Base-by-base conservation (phyloP, 2,113 vertebrate species). In the Ochotona princeps region DNA sequence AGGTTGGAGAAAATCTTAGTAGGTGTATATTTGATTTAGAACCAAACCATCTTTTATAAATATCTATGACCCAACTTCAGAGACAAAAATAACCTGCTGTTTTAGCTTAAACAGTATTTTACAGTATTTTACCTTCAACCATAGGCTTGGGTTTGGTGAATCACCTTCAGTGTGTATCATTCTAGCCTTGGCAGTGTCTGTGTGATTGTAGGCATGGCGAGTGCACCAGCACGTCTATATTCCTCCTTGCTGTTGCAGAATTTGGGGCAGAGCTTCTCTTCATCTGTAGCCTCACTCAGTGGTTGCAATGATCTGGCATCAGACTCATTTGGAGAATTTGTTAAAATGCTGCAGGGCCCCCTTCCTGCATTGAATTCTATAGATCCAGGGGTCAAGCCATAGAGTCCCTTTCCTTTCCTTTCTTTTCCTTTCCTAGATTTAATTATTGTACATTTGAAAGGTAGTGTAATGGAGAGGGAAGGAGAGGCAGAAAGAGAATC, bases 11-110 rank as follows among this genome's bases (percentile, higher is more conserved):
- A 92, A 74, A 87, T 75, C 9, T 72, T 91, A 81, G 81, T 66
- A 47, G 90, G 28, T 76, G 38, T 81, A n/a, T 51, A 66, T 79
- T 83, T 83, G n/a, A 75, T 32, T 95, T 88, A 81, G 73, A 87
- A 69, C 26, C 20, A 65, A 83, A 54, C 18, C 26, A 47, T 60
- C 30, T 89, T 92, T 72, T 57, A 61, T 76, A 63, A 66, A 57
- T 26, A n/a, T 10, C 90, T 20, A 76, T 79, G 49, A 81, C 47
- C 35, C 8, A 81, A 63, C 84, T 74, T 91, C 35, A 90, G 79
- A 47, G 17, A 12, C 15, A 57, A 83, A 84, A 65, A 65, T 84
- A 0, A 70, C 15, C 23, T 23, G 38, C 2, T 74, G 38, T 78
- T 92, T 91, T 61, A 86, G 85, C 72, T 91, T 82, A 91, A 72